Conservation (phyloP, 2,888 invertebrate species). For the Odontocolon sp. region DNA sequence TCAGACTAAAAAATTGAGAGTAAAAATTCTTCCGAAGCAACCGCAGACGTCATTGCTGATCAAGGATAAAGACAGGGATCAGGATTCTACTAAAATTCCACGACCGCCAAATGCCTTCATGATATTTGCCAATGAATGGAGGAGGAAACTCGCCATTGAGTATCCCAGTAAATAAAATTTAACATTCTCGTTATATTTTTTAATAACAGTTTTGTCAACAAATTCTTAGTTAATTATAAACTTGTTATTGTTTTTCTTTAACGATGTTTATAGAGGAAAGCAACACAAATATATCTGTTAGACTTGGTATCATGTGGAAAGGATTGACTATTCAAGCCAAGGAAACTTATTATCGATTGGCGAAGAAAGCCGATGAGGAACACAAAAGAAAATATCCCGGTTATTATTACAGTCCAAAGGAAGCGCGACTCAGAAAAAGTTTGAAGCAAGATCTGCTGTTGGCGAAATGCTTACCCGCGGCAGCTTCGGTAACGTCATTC, state of each 20-base stretch:
- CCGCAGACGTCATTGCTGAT: slow-evolving; percentile 31
- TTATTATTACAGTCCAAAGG: slow-evolving; percentile 80
- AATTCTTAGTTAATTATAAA: background rate
- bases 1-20: slow-evolving; percentile 35
- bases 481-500: background rate
- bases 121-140: slow-evolving; percentile 82
- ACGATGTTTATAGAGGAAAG: slow-evolving; percentile 75
- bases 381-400: slow-evolving; percentile 81
- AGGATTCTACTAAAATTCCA: slow-evolving; percentile 73
- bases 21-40: slow-evolving; percentile 23
- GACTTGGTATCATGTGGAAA: slow-evolving; percentile 82
- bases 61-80: background rate
- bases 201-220: background rate
- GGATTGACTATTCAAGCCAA: slow-evolving; percentile 78
- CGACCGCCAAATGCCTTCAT: slow-evolving; percentile 82
- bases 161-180: slow-evolving; percentile 74
- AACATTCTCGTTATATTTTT: background rate
- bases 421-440: slow-evolving; percentile 78
- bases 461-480: slow-evolving; percentile 16
- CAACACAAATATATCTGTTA: slow-evolving; percentile 82
- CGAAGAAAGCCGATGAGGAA: slow-evolving; percentile 79
- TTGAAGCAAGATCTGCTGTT: slow-evolving; percentile 59
- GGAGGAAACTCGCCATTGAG: slow-evolving; percentile 80
- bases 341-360: slow-evolving; percentile 79
- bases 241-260: background rate